Evolutionary conservation across 1,140 invertebrate species (phyloP), one percentile per base, ranked within the genome.

Genomic region (Trichonephila clavata): DNA sequence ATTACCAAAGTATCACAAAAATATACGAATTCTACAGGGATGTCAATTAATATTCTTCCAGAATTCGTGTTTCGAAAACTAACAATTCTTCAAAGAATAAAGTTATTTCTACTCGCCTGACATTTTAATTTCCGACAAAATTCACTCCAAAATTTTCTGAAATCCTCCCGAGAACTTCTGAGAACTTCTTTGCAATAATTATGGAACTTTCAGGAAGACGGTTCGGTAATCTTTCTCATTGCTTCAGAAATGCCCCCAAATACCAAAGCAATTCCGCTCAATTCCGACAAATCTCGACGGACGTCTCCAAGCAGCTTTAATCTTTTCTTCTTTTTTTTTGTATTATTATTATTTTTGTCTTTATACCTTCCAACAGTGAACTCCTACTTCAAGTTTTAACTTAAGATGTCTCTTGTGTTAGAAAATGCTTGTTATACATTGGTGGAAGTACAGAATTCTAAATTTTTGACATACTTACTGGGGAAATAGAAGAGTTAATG

Each of bases 231-330:
- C 10, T 24, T 27, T 24, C 71, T 39, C 71, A 7, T 77, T 39
- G 71, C 27, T 39, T 3, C 71, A 18, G 27, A 77, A 18, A 50
- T 18, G 71, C 71, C 71, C 71, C 71, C 27, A 77, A 77, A 77
- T 77, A 77, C 27, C 71, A 77, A 77, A 77, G 71, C 71, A 77
- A 77, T 77, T 27, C 27, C 32, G 71, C 32, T 77, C 71, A 77
- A 18, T 77, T 77, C 71, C 27, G 6, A 2, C 27, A 77, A 77
- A 20, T 77, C 71, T 77, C 27, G 27, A 32, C 16, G 71, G 71
- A 27, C 16, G 7, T 18, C 27, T 24, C 1, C 7, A 39, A 27
- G 32, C 16, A 39, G 27, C 16, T 77, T 32, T 77, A 77, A 77
- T 77, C 71, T 71, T 71, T 71, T n/a, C n/a, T n/a, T n/a, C n/a